Evolutionary conservation across 2,888 invertebrate species (phyloP).

Genomic region (Cerastoderma edule): DNA sequence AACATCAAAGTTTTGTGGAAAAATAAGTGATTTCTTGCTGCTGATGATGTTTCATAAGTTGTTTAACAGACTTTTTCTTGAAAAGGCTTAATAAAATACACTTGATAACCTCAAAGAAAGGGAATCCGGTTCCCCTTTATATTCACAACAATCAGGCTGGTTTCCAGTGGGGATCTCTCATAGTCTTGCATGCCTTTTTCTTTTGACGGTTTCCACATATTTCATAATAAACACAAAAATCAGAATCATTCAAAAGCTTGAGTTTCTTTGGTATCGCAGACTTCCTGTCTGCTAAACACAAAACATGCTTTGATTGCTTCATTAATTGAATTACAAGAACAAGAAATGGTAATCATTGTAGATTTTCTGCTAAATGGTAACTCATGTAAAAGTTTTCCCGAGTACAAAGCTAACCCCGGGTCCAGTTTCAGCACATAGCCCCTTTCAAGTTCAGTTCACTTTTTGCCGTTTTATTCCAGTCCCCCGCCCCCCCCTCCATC

Average conservation of each 20-base stretch:
- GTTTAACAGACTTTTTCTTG: too few relatives aligned
- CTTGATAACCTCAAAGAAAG: constrained; percentile 15
- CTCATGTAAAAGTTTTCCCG: constrained; percentile 10
- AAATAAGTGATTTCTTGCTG: too few relatives aligned
- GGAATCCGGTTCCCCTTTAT: neutral
- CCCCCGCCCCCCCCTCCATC: too few relatives aligned
- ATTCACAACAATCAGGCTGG: neutral
- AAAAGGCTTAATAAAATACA: constrained; percentile 12
- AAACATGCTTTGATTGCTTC: constrained; percentile 25
- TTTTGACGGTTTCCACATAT: neutral
- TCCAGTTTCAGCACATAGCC: neutral
- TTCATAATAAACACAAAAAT: constrained; percentile 22
- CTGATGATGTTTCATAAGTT: too few relatives aligned
- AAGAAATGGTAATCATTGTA: constrained; percentile 44
- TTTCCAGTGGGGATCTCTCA: constrained; percentile 14
- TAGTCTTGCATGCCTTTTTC: constrained; percentile 14
- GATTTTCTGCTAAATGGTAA: constrained; percentile 17
- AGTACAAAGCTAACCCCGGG: neutral
- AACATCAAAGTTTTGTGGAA: too few relatives aligned
- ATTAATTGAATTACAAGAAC: constrained; percentile 51
- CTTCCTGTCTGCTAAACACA: constrained; percentile 24
- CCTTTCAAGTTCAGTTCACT: too few relatives aligned
- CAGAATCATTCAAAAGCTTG: constrained; percentile 20
- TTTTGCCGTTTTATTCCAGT: too few relatives aligned
- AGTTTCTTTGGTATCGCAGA: constrained; percentile 19